Conservation (phyloP, 2,113 vertebrate species). For the Cinclus cinclus region DNA sequence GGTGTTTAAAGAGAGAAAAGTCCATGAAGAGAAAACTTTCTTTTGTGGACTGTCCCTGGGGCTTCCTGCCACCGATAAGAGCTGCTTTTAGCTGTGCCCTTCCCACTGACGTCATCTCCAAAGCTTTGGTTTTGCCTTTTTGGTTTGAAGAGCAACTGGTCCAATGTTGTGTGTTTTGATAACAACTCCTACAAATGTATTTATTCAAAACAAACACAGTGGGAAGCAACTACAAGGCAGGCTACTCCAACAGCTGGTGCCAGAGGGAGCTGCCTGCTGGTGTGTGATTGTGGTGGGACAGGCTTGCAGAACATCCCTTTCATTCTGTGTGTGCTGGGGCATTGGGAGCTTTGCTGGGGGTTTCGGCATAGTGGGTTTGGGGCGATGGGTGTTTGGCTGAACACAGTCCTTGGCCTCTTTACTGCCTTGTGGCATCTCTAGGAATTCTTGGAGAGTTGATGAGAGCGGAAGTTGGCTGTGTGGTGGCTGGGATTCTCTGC, state of each 20-base stretch:
- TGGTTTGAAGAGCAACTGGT: not conserved
- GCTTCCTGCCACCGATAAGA: not conserved
- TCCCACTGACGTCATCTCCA: not conserved
- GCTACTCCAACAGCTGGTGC: not conserved
- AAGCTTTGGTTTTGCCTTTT: not conserved
- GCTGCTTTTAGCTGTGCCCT: not conserved
- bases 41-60: not conserved
- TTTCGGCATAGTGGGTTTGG: rapidly evolving
- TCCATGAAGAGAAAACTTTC: not conserved
- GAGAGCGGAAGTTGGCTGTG: rapidly evolving
- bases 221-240: conserved; percentile 4
- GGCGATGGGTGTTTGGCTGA: not conserved
- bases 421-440: not conserved
- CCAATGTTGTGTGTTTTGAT: not conserved
- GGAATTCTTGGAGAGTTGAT: not conserved
- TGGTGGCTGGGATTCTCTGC: not conserved
- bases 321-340: rapidly evolving
- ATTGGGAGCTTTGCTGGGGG: not conserved
- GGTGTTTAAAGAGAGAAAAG: not conserved
- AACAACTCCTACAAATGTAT: not conserved
- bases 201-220: conserved; percentile 25
- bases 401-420: not conserved
- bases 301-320: not conserved
- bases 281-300: not conserved
- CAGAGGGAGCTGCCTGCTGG: not conserved